These are phyloP conservation scores for Perizoma flavofasciatum DNA, from an alignment of 2,888 invertebrate genomes.

Conservation along the genomic window DNA sequence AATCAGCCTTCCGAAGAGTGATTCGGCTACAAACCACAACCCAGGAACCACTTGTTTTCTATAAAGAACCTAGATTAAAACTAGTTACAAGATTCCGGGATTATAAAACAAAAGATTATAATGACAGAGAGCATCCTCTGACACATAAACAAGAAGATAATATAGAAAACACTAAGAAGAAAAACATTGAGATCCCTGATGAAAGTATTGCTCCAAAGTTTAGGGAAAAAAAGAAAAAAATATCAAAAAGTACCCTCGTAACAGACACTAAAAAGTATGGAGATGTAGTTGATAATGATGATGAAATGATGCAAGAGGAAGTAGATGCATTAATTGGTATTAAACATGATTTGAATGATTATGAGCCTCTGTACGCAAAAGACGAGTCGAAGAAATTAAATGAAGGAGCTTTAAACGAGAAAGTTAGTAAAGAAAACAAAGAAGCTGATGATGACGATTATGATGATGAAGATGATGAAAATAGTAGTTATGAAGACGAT, in stretches of 20 bases:
- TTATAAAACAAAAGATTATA: slow-evolving; percentile 43
- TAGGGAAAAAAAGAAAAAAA: slow-evolving; percentile 73
- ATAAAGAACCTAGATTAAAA: slow-evolving; percentile 53
- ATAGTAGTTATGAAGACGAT: slow-evolving; percentile 37
- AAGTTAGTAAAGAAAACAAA: slow-evolving; percentile 32
- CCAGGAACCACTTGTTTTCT: slow-evolving; percentile 40
- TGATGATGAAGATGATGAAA: slow-evolving; percentile 36
- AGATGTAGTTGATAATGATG: slow-evolving; percentile 49
- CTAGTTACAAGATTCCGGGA: slow-evolving; percentile 66
- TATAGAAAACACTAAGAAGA: slow-evolving; percentile 18
- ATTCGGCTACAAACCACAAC: slow-evolving; percentile 50
- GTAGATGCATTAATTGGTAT: slow-evolving; percentile 71
- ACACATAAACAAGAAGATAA: slow-evolving; percentile 29
- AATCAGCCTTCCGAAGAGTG: slow-evolving; percentile 53
- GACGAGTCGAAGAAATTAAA: slow-evolving; percentile 43
- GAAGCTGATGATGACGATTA: slow-evolving; percentile 36
- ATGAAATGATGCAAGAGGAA: slow-evolving; percentile 65
- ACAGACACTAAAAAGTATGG: slow-evolving; percentile 75
- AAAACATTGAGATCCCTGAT: slow-evolving; percentile 16
- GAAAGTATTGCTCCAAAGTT: slow-evolving; percentile 54
- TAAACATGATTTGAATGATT: slow-evolving; percentile 68
- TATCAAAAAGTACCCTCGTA: slow-evolving; percentile 69
- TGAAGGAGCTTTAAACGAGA: slow-evolving; percentile 38
- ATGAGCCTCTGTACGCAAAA: slow-evolving; percentile 69
- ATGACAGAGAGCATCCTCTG: slow-evolving; percentile 3